These are phyloP conservation scores for Clamator glandarius DNA, from an alignment of 2,797 vertebrate species.

Conservation along the genomic window DNA sequence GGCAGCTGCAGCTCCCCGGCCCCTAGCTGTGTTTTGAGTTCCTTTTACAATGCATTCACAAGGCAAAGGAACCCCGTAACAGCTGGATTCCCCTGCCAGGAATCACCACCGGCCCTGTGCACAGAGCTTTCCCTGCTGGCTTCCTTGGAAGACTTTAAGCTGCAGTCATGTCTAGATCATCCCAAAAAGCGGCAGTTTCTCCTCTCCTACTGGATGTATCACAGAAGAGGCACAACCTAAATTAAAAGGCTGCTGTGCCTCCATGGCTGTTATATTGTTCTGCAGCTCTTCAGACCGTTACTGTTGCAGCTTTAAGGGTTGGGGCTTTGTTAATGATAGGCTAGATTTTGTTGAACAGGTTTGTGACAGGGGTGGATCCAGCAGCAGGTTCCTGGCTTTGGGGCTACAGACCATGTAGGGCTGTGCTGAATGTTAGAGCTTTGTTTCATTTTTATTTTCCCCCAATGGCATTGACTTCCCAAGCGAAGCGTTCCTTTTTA, in stretches of 20 bases:
- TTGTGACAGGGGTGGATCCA: not conserved
- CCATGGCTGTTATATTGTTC: too few relatives aligned
- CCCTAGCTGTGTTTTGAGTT: not conserved
- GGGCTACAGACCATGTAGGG: accelerated
- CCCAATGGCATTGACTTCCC: not conserved
- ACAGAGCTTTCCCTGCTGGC: not conserved
- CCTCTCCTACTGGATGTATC: not conserved
- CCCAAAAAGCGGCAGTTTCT: not conserved
- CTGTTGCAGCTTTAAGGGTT: accelerated
- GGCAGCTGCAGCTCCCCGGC: not conserved
- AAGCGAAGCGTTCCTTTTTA: not conserved
- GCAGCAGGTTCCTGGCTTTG: not conserved
- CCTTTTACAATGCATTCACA: not conserved
- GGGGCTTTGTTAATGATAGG: not conserved
- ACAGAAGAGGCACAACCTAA: not conserved
- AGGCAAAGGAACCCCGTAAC: not conserved
- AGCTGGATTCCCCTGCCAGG: not conserved
- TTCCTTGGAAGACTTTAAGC: not conserved
- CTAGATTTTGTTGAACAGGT: accelerated
- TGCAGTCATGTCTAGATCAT: not conserved
- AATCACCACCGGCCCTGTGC: not conserved
- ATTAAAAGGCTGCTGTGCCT: not conserved
- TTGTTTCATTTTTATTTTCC: not conserved
- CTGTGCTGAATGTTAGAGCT: not conserved
- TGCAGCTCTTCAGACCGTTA: accelerated